Base-by-base conservation (phyloP, 2,113 vertebrate genomes). In the Phalacrocorax aristotelis region DNA sequence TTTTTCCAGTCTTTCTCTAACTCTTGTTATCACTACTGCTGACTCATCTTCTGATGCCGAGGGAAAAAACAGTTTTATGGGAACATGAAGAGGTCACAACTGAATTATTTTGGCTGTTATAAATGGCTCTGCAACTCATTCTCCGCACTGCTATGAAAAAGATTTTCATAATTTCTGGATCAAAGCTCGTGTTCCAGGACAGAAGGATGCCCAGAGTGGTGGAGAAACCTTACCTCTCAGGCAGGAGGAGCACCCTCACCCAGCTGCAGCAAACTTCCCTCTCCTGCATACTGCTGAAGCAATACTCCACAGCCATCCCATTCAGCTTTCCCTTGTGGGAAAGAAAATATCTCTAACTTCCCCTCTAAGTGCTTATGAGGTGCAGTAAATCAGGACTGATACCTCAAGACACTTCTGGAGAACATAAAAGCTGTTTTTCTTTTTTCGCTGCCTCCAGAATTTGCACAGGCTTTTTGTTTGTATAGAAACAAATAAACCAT, bases 21-120 rank as follows among this genome's bases (percentile, higher is more conserved):
- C n/a, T 89, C 88, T 97, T 93, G 94, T 97, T 98, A 97, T 97
- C 96, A 91, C 92, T 97, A 85, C 91, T 97, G 97, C 95, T 98
- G 98, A 98, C 91, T 98, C 98, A 98, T 97, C 95, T 95, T 78
- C 87, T 90, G 76, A 90, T 96, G 94, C 87, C 4, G 55, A 97
- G 96, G 79, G 89, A 76, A 76, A 95, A 96, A 97, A 97, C 96
- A 93, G 49, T 96, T 97, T 97, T 97, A 94, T 95, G 96, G 78
- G 94, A 91, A 97, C 85, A 93, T 19, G 10, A 74, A 85, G 92
- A 96, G 91, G 92, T 95, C 95, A 96, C 48, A 75, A 91, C 52
- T 91, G 80, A 97, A 97, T 87, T 95, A 88, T 96, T 81, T 96
- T 94, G 96, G 94, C 95, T 89, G 83, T 86, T 97, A 87, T 40